Evolutionary conservation across 2,113 vertebrate species (phyloP).

Genomic region (Phylloscopus whistleri): DNA sequence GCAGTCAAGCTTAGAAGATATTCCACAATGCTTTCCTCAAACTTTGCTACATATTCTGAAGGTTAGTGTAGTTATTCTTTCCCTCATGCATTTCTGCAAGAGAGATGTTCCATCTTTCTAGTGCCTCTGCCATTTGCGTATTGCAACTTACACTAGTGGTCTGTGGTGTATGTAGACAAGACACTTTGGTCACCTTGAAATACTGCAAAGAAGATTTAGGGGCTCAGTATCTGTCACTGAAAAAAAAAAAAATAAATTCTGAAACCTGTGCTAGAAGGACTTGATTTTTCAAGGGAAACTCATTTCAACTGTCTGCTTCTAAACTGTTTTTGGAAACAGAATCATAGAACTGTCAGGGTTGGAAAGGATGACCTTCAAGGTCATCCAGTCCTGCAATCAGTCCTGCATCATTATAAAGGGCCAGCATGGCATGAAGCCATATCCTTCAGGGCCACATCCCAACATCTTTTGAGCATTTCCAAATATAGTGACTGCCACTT

Average conservation of each 20-base stretch:
- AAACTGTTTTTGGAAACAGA: not conserved
- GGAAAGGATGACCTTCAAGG: not conserved
- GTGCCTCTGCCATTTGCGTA: not conserved
- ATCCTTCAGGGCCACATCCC: not conserved
- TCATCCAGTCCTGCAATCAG: not conserved
- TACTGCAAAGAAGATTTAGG: not conserved
- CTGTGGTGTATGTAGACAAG: not conserved
- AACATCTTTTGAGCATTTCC: not conserved
- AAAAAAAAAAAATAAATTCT: not conserved
- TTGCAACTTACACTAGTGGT: not conserved
- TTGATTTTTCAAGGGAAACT: not conserved
- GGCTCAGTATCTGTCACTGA: not conserved
- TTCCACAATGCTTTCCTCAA: not conserved
- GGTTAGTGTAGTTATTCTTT: not conserved
- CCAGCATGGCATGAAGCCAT: not conserved
- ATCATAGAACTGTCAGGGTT: fast-evolving
- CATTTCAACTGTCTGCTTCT: not conserved
- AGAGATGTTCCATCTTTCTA: not conserved
- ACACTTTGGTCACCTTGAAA: not conserved
- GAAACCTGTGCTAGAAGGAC: not conserved
- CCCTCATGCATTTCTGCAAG: not conserved
- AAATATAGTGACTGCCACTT: not conserved
- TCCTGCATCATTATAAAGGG: not conserved
- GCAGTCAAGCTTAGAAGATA: not conserved
- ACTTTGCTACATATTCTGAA: not conserved